Evolutionary conservation across 2,113 vertebrate genomes (phyloP).

Genomic region (Microtus pennsylvanicus): DNA sequence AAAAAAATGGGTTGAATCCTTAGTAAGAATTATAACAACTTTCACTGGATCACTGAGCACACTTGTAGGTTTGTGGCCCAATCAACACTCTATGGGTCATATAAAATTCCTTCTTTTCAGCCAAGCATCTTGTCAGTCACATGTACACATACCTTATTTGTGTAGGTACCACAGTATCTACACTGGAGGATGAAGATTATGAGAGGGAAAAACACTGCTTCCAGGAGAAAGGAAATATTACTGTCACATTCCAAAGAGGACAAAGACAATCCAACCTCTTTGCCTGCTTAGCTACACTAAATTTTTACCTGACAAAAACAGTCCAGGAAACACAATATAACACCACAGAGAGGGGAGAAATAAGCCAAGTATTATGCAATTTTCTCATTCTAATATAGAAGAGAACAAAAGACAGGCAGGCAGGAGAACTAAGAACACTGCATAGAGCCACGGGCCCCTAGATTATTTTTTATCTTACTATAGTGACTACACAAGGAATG

Average conservation of each 20-base stretch:
- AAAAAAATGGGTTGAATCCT: neutral
- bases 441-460: neutral
- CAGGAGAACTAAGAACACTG: neutral
- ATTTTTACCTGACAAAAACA: neutral
- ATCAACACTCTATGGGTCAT: neutral
- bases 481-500: neutral
- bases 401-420: neutral
- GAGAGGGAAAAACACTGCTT: neutral
- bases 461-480: no score
- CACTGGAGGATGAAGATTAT: neutral
- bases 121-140: no score
- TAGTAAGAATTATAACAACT: no score
- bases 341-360: neutral
- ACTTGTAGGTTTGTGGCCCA: rapidly evolving
- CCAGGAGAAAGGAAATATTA: neutral
- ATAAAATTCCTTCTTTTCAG: neutral
- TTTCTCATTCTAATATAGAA: neutral
- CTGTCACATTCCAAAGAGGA: neutral
- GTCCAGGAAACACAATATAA: neutral
- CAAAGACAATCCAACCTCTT: neutral
- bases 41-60: neutral
- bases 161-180: neutral
- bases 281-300: neutral
- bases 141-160: no score
- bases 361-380: neutral